Base-by-base conservation (phyloP, 2,888 invertebrate genomes). In the Latrodectus hesperus region DNA sequence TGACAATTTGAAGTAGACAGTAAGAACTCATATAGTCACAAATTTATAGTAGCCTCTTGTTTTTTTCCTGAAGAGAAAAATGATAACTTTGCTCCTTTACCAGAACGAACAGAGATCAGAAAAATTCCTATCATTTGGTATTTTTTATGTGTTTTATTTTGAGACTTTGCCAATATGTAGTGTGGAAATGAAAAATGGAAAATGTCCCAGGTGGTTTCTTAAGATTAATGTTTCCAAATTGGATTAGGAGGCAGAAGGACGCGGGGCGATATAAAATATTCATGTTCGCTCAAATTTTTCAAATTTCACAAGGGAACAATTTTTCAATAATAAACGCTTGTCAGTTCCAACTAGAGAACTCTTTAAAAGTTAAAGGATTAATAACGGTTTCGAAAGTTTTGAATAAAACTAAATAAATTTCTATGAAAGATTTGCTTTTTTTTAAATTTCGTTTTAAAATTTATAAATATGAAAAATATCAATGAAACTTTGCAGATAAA, bases 141-240 rank as follows among this genome's bases (percentile, higher is more conserved):
- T 38, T 26, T 16, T 55, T 60, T 78, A 55, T 68, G 12, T 68
- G 26, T 22, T 8, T 10, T 68, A 9, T 71, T 55, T 38, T 55
- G 71, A 68, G 16, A 71, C 17, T 55, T 22, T n/a, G 55, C 79
- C 65, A 65, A 67, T n/a, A 6, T 11, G 26, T 51, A 11, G 49
- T 64, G 38, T 6, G 71, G 16, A 60, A 60, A 17, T n/a, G 17
- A 76, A 73, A 65, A 65, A 53, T 68, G 67, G 38, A 22, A 51
- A 78, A 38, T 55, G 49, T 71, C 60, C 60, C 60, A 60, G 60
- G 60, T 79, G 71, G 38, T 79, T 72, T 64, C 22, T 16, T 53
- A 60, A 71, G 79, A 79, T 79, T 79, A 79, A 79, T 79, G 53
- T 52, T 60, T n/a, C 22, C 26, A 60, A 71, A 79, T 79, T 38